phyloP scores from a whole-genome alignment of 2,797 vertebrate species.

The Decapterus maruadsi region DNA sequence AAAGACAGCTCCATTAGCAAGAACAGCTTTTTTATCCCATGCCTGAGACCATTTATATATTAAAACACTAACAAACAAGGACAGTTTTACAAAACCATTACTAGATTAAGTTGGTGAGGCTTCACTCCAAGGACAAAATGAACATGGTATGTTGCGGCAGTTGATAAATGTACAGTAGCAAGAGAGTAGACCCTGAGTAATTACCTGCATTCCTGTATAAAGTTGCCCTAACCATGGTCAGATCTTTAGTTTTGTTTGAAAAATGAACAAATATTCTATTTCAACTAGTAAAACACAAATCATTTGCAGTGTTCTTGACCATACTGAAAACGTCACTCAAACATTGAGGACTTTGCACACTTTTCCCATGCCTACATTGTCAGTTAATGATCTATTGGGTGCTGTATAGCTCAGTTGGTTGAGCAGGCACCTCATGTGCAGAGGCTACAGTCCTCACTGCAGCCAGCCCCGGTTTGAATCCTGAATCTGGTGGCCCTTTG shows the following conservation, averaged over 20 bases:
- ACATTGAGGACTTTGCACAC: too few species aligned
- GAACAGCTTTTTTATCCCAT: background rate
- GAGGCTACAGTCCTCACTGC: too few species aligned
- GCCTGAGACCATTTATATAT: conserved; percentile 48
- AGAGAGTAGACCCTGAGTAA: too few species aligned
- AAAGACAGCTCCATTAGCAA: conserved; percentile 61
- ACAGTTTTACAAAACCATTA: conserved; percentile 58
- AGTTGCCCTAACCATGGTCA: background rate
- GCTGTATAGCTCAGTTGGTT: too few species aligned
- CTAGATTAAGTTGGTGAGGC: conserved; percentile 54
- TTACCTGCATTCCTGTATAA: background rate
- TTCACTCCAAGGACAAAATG: conserved; percentile 1
- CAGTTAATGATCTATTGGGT: too few species aligned
- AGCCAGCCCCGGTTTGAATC: too few species aligned
- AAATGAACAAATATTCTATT: too few species aligned
- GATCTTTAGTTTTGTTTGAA: background rate
- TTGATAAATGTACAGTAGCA: background rate
- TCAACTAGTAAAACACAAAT: background rate
- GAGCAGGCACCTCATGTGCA: too few species aligned
- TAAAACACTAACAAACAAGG: conserved; percentile 50
- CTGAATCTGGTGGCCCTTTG: too few species aligned
- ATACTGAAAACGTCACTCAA: background rate
- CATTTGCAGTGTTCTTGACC: background rate
- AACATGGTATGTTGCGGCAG: background rate
- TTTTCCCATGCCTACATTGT: too few species aligned